Conservation (phyloP, 2,113 vertebrate genomes). For the Pelecanoides urinatrix region DNA sequence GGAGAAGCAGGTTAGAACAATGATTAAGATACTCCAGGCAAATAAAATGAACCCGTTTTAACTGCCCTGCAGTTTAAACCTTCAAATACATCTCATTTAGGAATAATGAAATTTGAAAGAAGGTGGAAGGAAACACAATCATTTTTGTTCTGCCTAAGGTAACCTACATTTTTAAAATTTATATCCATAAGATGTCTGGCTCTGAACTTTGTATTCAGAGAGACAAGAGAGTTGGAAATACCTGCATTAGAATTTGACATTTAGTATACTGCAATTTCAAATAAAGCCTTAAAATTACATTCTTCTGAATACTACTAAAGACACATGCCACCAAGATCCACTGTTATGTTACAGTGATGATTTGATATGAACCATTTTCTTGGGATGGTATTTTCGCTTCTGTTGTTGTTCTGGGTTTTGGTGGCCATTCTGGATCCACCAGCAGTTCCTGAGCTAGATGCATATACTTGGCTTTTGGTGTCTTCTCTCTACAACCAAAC, state of each 20-base stretch:
- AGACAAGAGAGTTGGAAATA: conserved; percentile 10
- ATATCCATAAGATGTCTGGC: neutral
- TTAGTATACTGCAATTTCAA: conserved; percentile 1
- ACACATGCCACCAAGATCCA: conserved; percentile 1
- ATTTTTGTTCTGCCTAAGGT: conserved; percentile 14
- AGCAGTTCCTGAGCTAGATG: conserved; percentile 93
- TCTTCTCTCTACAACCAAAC: conserved; percentile 74
- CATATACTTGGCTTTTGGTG: conserved; percentile 93
- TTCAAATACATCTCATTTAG: conserved; percentile 27
- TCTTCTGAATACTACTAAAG: conserved; percentile 8
- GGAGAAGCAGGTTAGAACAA: neutral
- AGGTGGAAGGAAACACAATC: conserved; percentile 15
- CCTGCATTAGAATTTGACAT: conserved; percentile 9
- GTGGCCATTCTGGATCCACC: conserved; percentile 96
- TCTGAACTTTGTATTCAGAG: conserved; percentile 30
- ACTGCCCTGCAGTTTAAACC: conserved; percentile 50
- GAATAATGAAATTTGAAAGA: conserved; percentile 14
- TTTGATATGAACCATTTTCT: conserved; percentile 84
- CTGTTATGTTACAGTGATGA: conserved; percentile 82
- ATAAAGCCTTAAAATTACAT: conserved; percentile 26
- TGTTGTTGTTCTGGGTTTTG: conserved; percentile 93
- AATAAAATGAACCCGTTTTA: conserved; percentile 6
- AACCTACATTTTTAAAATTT: conserved; percentile 56
- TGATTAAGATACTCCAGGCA: neutral
- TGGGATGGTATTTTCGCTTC: conserved; percentile 84